Percentiles rank a stretch among this genome's conserved stretches.
Evolutionary conservation across 1,140 invertebrate genomes (phyloP).

Genomic region (Tyrophagus putrescentiae): DNA sequence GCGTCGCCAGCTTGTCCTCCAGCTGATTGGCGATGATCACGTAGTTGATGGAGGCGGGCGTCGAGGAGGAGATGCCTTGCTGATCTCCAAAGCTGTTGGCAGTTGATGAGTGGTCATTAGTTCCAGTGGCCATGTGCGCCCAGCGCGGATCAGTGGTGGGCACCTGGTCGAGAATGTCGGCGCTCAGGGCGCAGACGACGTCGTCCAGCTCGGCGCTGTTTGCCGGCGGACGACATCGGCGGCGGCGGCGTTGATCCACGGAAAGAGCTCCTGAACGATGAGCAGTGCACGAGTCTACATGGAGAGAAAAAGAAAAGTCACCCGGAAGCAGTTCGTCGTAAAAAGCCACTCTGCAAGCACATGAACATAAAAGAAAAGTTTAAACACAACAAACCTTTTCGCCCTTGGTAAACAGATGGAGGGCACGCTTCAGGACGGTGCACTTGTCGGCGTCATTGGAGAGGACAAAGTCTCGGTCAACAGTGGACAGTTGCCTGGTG

Average conservation of each 20-base stretch:
- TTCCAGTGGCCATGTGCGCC: conserved; percentile 34
- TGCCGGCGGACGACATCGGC: conserved; percentile 33
- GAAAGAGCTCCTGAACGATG: conserved; percentile 52
- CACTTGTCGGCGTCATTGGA: conserved; percentile 9
- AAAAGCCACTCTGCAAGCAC: too few relatives aligned
- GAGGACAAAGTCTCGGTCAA: not conserved
- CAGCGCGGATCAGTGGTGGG: conserved; percentile 75
- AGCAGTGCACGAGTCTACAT: conserved; percentile 45
- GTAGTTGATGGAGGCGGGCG: conserved; percentile 22
- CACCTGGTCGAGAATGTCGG: conserved; percentile 68
- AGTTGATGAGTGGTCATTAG: not conserved
- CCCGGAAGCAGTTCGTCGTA: too few relatives aligned
- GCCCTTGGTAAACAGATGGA: conserved; percentile 6
- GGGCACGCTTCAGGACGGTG: conserved; percentile 4
- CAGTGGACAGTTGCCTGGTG: not conserved
- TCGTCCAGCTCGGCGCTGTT: conserved; percentile 48
- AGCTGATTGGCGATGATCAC: conserved; percentile 67
- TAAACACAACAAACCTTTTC: conserved; percentile 14
- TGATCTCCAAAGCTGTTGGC: not conserved
- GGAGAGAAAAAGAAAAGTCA: too few relatives aligned
- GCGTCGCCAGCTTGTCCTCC: conserved; percentile 63
- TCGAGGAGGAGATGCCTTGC: conserved; percentile 35
- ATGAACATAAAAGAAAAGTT: too few relatives aligned
- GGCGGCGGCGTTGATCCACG: conserved; percentile 31
- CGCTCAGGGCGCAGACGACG: conserved; percentile 51